These are phyloP conservation scores for Sebastes cheni DNA, from an alignment of 2,797 vertebrate genomes.

Conservation along the genomic window DNA sequence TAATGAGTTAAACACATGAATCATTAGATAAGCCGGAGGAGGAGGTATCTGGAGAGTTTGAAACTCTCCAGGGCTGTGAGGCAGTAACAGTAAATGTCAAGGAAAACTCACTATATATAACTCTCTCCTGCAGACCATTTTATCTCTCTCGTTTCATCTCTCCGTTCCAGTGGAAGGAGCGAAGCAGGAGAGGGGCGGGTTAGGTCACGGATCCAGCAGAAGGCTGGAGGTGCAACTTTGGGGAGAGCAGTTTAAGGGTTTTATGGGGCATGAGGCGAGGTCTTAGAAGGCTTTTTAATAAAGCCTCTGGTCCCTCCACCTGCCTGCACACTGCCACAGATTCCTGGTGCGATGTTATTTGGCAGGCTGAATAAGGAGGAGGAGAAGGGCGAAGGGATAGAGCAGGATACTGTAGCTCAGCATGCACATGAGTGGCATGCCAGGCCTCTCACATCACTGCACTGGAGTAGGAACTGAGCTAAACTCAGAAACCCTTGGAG, in stretches of 20 bases:
- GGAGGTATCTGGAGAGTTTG: constrained; percentile 17
- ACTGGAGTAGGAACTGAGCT: constrained; percentile 26
- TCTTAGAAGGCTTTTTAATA: constrained; percentile 49
- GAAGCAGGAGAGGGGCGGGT: constrained; percentile 15
- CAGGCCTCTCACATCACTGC: constrained; percentile 55
- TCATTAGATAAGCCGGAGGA: constrained; percentile 17
- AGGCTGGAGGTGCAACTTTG: neutral
- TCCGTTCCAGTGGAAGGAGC: constrained; percentile 7
- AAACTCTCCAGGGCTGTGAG: constrained; percentile 49
- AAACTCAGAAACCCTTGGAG: constrained; percentile 53
- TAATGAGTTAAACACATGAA: constrained; percentile 6
- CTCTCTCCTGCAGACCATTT: constrained; percentile 48
- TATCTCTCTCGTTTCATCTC: constrained; percentile 57
- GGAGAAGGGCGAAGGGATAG: neutral
- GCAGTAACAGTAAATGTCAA: constrained; percentile 56
- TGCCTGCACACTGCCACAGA: constrained; percentile 43
- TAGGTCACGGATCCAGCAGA: constrained; percentile 46
- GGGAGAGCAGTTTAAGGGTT: constrained; percentile 36
- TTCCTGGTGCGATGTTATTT: constrained; percentile 44
- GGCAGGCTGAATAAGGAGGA: constrained; percentile 23
- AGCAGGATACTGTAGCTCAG: constrained; percentile 27
- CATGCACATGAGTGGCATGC: constrained; percentile 46
- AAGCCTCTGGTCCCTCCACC: constrained; percentile 44
- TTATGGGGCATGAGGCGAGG: constrained; percentile 46
- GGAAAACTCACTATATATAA: constrained; percentile 47